These are phyloP conservation scores for Myotis findleyi DNA, from an alignment of 2,797 vertebrate species.

Conservation along the genomic window DNA sequence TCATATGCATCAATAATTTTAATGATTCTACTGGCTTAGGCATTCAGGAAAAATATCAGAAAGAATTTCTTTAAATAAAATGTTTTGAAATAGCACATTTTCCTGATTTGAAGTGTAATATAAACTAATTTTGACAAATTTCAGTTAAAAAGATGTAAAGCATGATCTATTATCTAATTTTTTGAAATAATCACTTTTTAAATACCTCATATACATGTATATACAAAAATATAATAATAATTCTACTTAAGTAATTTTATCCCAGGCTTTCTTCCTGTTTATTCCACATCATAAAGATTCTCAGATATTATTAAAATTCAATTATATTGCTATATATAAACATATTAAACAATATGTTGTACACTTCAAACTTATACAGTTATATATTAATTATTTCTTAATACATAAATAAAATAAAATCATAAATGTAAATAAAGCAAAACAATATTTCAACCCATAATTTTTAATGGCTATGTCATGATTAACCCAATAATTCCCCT, in stretches of 20 bases:
- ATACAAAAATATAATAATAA: conserved; percentile 14
- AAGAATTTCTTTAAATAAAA: background rate
- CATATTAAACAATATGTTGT: background rate
- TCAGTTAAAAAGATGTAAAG: background rate
- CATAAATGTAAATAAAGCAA: background rate
- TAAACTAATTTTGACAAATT: background rate
- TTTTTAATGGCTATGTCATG: background rate
- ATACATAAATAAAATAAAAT: background rate
- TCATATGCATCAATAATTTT: background rate
- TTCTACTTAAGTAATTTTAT: background rate
- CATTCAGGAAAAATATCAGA: background rate
- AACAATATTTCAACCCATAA: background rate
- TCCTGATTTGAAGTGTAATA: background rate
- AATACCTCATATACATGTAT: background rate
- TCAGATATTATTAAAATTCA: conserved; percentile 1
- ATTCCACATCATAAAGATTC: background rate
- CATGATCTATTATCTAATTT: background rate
- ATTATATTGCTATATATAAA: background rate
- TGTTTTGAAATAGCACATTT: background rate
- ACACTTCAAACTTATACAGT: background rate
- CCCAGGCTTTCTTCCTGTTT: background rate
- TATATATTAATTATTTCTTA: background rate
- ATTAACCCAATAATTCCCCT: background rate
- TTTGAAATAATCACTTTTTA: conserved; percentile 1
- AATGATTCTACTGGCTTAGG: background rate